Evolutionary conservation across 2,888 invertebrate species (phyloP), one percentile per base, ranked within the genome.

Genomic region (Drosophila mayaguana): DNA sequence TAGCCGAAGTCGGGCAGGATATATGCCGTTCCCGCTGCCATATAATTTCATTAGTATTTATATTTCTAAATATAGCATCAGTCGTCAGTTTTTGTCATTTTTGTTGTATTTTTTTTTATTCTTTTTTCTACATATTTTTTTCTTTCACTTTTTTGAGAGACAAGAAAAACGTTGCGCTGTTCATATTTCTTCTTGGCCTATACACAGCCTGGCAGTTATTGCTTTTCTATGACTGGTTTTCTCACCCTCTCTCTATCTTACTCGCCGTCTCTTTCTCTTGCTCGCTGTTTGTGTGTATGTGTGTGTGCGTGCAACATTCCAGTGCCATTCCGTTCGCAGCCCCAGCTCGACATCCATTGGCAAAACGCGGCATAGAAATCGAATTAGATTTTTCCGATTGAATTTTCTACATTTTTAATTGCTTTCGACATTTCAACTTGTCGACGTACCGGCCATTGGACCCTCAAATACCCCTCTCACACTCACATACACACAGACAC

Each of bases 351-450:
- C 72, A 83, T 68, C 66, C 82, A 84, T 84, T 81, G 81, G 83
- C 79, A 77, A 86, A 78, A 80, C 84, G 81, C 83, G 82, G 83
- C 84, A 84, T 83, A 84, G 84, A 89, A 91, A 91, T 91, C 89
- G 91, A 91, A 91, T 91, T 91, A 91, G 91, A 91, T 91, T 89
- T 91, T 91, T 91, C 91, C 91, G 90, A 91, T 91, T 91, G 91
- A 91, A 91, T 91, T 91, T 91, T 91, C 91, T 91, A 89, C 89
- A 91, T 91, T 91, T 91, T 91, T 91, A 91, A 91, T 91, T 91
- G 91, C 91, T 91, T 91, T 91, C 89, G 85, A 86, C 88, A 67
- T 87, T 87, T 87, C 79, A 83, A 86, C 83, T 88, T 86, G 81
- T 86, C 83, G 83, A 82, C 72, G 72, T 67, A 55, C 77, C 59